phyloP scores from a whole-genome alignment of 2,888 invertebrate species.

The Hyposoter didymator region DNA sequence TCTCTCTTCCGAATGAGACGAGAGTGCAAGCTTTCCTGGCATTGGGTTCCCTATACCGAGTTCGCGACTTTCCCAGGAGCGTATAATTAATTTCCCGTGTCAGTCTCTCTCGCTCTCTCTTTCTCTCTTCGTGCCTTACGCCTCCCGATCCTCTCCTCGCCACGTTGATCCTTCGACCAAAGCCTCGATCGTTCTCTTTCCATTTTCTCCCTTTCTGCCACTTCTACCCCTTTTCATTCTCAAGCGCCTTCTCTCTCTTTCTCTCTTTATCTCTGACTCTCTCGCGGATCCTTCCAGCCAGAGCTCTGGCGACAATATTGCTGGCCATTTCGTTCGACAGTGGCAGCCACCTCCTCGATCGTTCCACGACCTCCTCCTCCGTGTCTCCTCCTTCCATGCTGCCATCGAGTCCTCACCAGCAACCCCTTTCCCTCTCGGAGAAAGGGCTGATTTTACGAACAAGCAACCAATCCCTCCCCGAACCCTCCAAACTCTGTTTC shows the following conservation, averaged over 20 bases:
- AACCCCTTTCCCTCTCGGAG: conserved; percentile 72
- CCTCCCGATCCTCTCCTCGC: conserved; percentile 48
- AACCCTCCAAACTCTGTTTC: conserved; percentile 38
- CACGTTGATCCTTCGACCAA: conserved; percentile 65
- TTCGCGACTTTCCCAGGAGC: conserved; percentile 80
- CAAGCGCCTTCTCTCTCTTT: conserved; percentile 58
- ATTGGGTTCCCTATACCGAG: conserved; percentile 62
- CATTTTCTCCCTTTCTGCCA: conserved; percentile 51
- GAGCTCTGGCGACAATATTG: conserved; percentile 82
- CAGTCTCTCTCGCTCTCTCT: conserved; percentile 75
- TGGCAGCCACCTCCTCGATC: conserved; percentile 76
- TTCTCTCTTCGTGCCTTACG: conserved; percentile 54
- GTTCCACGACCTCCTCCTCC: conserved; percentile 75
- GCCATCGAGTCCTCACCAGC: conserved; percentile 60
- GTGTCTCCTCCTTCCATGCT: conserved; percentile 54
- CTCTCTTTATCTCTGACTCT: conserved; percentile 71
- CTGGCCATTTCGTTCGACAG: conserved; percentile 83
- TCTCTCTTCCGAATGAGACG: conserved; percentile 38
- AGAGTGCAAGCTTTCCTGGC: conserved; percentile 65
- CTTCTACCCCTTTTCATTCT: conserved; percentile 60
- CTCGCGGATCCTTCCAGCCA: conserved; percentile 76
- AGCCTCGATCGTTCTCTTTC: conserved; percentile 64
- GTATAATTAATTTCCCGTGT: conserved; percentile 84
- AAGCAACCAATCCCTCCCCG: conserved; percentile 72
- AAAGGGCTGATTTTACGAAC: conserved; percentile 82